Evolutionary conservation across 2,113 vertebrate genomes (phyloP), one percentile per base, ranked within the genome.

Genomic region (Syngnathus typhle): DNA sequence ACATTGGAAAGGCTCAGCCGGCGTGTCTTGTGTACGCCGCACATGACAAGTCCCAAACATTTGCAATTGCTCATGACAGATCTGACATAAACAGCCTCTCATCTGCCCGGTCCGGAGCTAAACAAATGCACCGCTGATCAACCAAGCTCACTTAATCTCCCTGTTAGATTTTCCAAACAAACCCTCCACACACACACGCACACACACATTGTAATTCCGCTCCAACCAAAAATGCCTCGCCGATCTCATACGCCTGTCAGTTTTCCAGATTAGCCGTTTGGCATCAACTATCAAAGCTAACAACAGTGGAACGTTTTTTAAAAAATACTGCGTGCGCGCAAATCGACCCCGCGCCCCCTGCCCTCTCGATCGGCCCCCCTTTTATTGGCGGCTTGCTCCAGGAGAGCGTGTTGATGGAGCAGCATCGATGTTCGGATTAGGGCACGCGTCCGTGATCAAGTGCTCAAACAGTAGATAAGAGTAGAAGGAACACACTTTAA

Each of bases 371-470:
- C 93, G 93, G 89, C 90, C 82, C 73, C 73, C 90, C 79, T 73
- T 72, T 85, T 86, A 87, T 87, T 81, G 78, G 91, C 84, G 92
- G 90, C 92, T 91, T 92, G 93, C 91, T 92, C 87, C 89, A 89
- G 91, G 91, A 90, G 91, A 91, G 72, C 86, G 91, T 90, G 91
- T 87, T 95, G 94, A 96, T 90, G 90, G 94, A 89, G 84, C 87
- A 77, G 87, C 93, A 96, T 96, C 93, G 95, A 96, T 94, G 93
- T 95, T 92, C 79, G 92, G 93, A 96, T 98, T 95, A 96, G 89
- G 92, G 90, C 92, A 96, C 87, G 93, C 91, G 89, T 94, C 93
- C 89, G 84, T 94, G 94, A 98, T 96, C 95, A 95, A 95, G 93
- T 93, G 90, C 92, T 95, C 94, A 95, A 95, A 93, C 91, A 90